Evolutionary conservation across 2,888 invertebrate genomes (phyloP).

Genomic region (Smittia aterrima): DNA sequence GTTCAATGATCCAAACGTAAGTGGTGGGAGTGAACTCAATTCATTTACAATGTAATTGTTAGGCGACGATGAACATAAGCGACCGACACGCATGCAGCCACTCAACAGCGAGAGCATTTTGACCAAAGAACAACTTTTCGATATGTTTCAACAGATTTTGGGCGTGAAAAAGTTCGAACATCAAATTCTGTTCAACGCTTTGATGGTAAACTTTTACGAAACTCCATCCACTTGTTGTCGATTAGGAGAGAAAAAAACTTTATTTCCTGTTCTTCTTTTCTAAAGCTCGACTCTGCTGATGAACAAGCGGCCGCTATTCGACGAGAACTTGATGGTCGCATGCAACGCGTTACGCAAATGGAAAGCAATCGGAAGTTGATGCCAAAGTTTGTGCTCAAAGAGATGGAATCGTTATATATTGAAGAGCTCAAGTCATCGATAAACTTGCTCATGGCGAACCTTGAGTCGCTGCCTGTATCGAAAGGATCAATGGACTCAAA

Average conservation of each 20-base stretch:
- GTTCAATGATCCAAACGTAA: conserved; percentile 46
- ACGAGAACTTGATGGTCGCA: conserved; percentile 95
- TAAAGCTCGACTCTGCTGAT: conserved; percentile 94
- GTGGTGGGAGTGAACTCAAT: no score
- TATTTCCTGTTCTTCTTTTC: conserved; percentile 42
- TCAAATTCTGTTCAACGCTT: conserved; percentile 96
- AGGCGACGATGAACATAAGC: conserved; percentile 83
- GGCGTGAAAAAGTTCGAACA: conserved; percentile 99
- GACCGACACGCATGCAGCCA: conserved; percentile 84
- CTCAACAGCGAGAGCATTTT: conserved; percentile 91
- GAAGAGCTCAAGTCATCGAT: conserved; percentile 98
- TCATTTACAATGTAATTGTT: neutral
- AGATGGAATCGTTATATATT: conserved; percentile 99
- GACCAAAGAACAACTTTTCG: conserved; percentile 98
- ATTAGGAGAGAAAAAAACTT: neutral
- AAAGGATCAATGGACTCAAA: conserved; percentile 97
- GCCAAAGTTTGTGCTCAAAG: conserved; percentile 99
- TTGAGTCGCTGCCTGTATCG: conserved; percentile 97
- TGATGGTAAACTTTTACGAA: conserved; percentile 64
- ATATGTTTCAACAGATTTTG: conserved; percentile 99
- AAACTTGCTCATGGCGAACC: conserved; percentile 96
- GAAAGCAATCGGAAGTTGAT: conserved; percentile 95
- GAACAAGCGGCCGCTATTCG: conserved; percentile 99
- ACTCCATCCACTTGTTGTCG: neutral
- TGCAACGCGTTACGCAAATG: conserved; percentile 96